Evolutionary conservation across 2,113 vertebrate species (phyloP).

Genomic region (Ophiodon elongatus): DNA sequence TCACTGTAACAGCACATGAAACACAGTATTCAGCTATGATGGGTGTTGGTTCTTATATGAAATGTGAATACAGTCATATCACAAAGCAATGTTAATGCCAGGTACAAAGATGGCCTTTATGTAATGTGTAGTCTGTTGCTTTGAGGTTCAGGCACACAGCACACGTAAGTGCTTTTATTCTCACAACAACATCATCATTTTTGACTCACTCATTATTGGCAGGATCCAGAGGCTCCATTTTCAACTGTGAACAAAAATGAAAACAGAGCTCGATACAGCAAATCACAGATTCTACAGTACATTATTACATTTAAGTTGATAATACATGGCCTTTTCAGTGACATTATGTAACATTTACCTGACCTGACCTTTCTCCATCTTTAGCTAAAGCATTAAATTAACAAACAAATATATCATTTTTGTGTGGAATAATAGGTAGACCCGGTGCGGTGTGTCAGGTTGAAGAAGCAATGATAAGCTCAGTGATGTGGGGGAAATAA

Average conservation of each 20-base stretch:
- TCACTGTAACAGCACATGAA: constrained; percentile 62
- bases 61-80: background rate
- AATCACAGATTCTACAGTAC: background rate
- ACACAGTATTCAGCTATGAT: background rate
- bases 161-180: background rate
- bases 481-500: background rate
- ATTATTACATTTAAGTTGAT: background rate
- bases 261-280: background rate
- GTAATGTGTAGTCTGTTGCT: background rate
- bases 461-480: background rate
- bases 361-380: background rate
- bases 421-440: background rate
- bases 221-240: constrained; percentile 76
- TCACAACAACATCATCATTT: background rate
- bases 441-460: background rate
- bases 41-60: background rate
- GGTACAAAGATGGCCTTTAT: background rate
- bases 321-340: background rate
- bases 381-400: background rate
- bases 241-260: constrained; percentile 29
- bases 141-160: background rate
- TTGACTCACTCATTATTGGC: constrained; percentile 68
- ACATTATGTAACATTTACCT: no score
- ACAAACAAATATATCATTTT: background rate
- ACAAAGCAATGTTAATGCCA: background rate